These are phyloP conservation scores for Ochotona curzoniae DNA, from an alignment of 2,113 vertebrate species.

Conservation along the genomic window DNA sequence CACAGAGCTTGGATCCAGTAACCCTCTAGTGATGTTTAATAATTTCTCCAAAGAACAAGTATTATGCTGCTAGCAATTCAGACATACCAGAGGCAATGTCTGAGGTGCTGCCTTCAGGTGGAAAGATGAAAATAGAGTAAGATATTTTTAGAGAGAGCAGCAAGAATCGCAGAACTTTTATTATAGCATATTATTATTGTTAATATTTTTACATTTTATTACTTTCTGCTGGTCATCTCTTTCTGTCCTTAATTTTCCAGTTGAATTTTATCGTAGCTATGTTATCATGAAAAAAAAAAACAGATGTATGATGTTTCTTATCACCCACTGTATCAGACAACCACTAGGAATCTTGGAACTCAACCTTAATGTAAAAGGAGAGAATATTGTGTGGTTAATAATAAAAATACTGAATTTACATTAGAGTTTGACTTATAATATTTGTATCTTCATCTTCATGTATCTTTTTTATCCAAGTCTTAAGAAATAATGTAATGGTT, in stretches of 20 bases:
- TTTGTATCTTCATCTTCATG: neutral
- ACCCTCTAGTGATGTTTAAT: neutral
- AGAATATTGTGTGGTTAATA: neutral
- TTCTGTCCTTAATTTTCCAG: neutral
- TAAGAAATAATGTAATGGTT: neutral
- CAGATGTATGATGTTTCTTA: neutral
- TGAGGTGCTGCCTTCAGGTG: neutral
- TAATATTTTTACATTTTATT: neutral
- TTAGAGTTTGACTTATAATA: neutral
- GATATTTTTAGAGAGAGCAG: neutral
- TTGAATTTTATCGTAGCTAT: neutral
- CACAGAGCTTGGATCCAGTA: neutral
- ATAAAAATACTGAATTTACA: neutral
- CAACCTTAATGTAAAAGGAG: fast-evolving
- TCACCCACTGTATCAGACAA: neutral
- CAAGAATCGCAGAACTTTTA: neutral
- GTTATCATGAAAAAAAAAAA: neutral
- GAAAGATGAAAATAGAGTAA: neutral
- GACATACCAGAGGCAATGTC: neutral
- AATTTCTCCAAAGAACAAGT: neutral
- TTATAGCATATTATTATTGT: neutral
- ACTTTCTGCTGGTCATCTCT: neutral
- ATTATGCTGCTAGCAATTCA: neutral
- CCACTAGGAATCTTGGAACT: neutral
- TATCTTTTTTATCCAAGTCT: neutral